A percentile compares a stretch with the other conserved stretches of the same genome.
phyloP scores from a whole-genome alignment of 2,797 vertebrate genomes.

The Crypturellus tataupa region DNA sequence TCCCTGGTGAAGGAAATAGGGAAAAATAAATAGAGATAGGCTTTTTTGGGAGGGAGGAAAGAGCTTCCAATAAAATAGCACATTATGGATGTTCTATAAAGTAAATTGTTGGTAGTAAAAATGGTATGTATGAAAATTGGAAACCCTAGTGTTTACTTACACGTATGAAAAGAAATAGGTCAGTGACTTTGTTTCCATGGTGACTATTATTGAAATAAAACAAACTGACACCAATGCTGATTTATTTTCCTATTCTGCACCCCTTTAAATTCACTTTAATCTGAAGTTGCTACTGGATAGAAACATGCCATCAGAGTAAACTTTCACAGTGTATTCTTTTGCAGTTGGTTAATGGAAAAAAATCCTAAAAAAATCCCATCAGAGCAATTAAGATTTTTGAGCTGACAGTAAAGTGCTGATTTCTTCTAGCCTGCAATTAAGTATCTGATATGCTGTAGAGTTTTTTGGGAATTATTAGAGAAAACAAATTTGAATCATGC shows the following conservation, averaged over 20 bases:
- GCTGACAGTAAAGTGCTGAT: not conserved
- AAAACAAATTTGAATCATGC: not conserved
- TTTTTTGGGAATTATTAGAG: not conserved
- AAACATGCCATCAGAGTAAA: constrained; percentile 39
- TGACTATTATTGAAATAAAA: constrained; percentile 79
- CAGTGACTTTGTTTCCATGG: constrained; percentile 83
- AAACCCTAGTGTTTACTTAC: constrained; percentile 73
- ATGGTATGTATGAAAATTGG: constrained; percentile 51
- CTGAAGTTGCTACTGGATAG: constrained; percentile 28
- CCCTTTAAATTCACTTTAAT: constrained; percentile 47
- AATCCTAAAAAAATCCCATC: not conserved
- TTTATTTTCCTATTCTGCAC: constrained; percentile 61
- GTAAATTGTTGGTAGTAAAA: constrained; percentile 38
- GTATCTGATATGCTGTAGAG: not conserved
- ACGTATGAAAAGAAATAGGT: constrained; percentile 78
- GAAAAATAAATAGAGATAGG: not conserved
- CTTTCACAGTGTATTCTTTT: not conserved
- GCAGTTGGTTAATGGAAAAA: constrained; percentile 16
- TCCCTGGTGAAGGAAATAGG: not conserved
- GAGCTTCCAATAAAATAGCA: not conserved
- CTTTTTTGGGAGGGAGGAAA: not conserved
- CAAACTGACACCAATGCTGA: constrained; percentile 73
- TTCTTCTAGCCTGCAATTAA: not conserved
- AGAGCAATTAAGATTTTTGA: constrained; percentile 3
- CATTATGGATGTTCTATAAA: not conserved